Percentiles rank a stretch among this genome's conserved stretches.
Conservation (phyloP, 2,888 invertebrate species). For the Apamea crenata region DNA sequence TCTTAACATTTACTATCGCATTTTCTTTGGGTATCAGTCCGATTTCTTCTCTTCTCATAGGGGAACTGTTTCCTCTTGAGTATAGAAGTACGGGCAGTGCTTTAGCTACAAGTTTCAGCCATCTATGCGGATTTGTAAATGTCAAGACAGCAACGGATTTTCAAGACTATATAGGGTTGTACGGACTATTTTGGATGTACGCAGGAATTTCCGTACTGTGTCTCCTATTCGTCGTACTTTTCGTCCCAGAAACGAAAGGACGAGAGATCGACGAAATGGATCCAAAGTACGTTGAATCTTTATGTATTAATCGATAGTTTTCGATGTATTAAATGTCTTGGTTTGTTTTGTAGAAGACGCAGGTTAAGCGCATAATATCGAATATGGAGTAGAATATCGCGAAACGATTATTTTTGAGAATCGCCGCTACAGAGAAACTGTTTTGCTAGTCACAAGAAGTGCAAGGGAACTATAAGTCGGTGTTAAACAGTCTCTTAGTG, state of each 20-base stretch:
- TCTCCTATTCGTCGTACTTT: slow-evolving; percentile 95
- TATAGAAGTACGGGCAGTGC: slow-evolving; percentile 92
- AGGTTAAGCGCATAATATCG: slow-evolving; percentile 55
- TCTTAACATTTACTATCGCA: slow-evolving; percentile 95
- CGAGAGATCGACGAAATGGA: slow-evolving; percentile 97
- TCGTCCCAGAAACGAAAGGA: slow-evolving; percentile 97
- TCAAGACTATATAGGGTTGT: slow-evolving; percentile 93
- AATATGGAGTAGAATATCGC: slow-evolving; percentile 29
- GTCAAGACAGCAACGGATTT: slow-evolving; percentile 96
- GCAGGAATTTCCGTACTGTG: slow-evolving; percentile 95
- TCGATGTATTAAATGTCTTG: slow-evolving; percentile 37
- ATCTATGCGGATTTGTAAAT: slow-evolving; percentile 96
- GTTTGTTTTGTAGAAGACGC: slow-evolving; percentile 51
- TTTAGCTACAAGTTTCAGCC: slow-evolving; percentile 95
- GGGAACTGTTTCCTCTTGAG: slow-evolving; percentile 93
- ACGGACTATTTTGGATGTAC: slow-evolving; percentile 97
- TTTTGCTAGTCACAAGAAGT: slow-evolving; percentile 64
- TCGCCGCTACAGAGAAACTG: slow-evolving; percentile 41
- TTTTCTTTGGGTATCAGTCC: slow-evolving; percentile 95
- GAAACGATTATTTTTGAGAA: slow-evolving; percentile 17
- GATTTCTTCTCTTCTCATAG: slow-evolving; percentile 93
- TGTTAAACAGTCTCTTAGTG: slow-evolving; percentile 49
- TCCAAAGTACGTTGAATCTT: slow-evolving; percentile 91
- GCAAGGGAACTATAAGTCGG: slow-evolving; percentile 54
- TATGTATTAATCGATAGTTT: slow-evolving; percentile 89